These are phyloP conservation scores for Bombus consobrinus DNA, from an alignment of 1,140 invertebrate genomes.

Conservation along the genomic window DNA sequence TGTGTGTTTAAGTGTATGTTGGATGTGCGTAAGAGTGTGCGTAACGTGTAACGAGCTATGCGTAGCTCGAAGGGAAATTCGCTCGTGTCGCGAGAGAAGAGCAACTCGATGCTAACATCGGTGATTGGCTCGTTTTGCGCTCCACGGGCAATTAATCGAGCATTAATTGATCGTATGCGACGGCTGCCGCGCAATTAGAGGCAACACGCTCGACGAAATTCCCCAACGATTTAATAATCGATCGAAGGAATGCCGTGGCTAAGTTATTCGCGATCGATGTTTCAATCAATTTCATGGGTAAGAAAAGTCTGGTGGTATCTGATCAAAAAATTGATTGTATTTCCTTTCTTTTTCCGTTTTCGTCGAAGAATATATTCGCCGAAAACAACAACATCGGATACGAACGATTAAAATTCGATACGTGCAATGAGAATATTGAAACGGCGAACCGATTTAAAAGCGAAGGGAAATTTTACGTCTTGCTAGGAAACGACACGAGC, in stretches of 20 bases:
- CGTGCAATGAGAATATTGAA: no score
- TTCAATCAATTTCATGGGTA: no score
- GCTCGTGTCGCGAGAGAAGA: constrained; percentile 47
- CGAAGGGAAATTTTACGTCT: background rate
- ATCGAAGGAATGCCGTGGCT: background rate
- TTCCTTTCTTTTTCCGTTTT: no score
- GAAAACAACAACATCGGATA: no score
- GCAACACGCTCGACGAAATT: constrained; percentile 1
- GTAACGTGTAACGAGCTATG: constrained; percentile 49
- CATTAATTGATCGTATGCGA: constrained; percentile 49
- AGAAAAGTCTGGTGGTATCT: accelerated
- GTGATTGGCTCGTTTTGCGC: constrained; percentile 55
- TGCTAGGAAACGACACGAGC: background rate
- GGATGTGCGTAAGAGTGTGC: background rate
- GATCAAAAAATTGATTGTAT: no score
- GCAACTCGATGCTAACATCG: constrained; percentile 11
- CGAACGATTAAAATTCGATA: no score
- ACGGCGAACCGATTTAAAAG: no score
- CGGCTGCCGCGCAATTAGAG: constrained; percentile 45
- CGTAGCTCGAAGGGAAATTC: constrained; percentile 62
- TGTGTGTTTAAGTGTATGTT: background rate
- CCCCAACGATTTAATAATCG: constrained; percentile 23
- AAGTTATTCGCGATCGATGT: background rate
- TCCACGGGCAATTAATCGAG: constrained; percentile 52
- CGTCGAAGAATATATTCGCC: no score